Evolutionary conservation across 2,113 vertebrate species (phyloP).

Genomic region (Pseudopipra pipra): DNA sequence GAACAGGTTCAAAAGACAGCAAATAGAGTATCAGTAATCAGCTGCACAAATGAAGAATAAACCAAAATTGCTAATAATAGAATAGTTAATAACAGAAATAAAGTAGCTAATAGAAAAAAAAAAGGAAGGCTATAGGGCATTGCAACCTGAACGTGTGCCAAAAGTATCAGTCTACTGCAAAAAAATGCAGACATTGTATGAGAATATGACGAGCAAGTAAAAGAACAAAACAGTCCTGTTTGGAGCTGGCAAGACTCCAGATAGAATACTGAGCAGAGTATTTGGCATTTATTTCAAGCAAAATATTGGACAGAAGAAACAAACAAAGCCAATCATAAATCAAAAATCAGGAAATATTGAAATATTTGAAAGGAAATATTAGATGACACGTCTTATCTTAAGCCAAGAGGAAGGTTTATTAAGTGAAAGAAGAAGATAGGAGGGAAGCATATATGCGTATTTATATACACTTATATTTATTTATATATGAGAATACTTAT

Average conservation of each 20-base stretch:
- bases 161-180: background rate
- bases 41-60: background rate
- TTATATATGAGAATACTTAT: background rate
- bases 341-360: background rate
- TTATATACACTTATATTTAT: background rate
- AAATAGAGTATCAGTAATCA: background rate
- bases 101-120: background rate
- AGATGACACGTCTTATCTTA: background rate
- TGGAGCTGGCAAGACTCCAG: background rate
- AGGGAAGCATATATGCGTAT: background rate
- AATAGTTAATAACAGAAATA: background rate
- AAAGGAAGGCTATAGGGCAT: background rate
- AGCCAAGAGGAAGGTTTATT: background rate
- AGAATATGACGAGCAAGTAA: background rate
- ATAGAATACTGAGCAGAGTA: background rate
- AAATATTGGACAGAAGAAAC: background rate
- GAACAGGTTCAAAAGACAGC: background rate
- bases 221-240: background rate
- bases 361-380: background rate
- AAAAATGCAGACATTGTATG: background rate
- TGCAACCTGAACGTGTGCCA: background rate
- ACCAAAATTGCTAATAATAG: background rate
- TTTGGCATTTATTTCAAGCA: background rate
- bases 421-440: background rate
- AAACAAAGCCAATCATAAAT: background rate